Base-by-base conservation (phyloP, 2,888 invertebrate genomes). In the Drosophila sordidula region DNA sequence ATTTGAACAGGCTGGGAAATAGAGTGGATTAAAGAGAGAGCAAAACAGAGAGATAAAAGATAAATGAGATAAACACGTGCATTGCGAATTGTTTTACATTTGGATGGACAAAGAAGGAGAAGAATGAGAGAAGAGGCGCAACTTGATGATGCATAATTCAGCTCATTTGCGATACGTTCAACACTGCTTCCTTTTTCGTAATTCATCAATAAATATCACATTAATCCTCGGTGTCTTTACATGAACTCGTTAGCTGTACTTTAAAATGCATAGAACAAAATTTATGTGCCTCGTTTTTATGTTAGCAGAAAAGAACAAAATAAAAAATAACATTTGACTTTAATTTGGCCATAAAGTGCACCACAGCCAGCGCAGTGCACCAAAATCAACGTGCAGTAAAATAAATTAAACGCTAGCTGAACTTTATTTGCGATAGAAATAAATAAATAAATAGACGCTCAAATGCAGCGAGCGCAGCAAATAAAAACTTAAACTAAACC, bases 61-160 rank as follows among this genome's bases (percentile, higher is more conserved):
- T 75, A 61, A 73, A 78, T 63, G 68, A 70, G 67, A 64, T 78
- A 79, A 73, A 52, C 89, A 89, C 89, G 82, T 89, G 82, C 82
- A 77, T 5, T 14, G 65, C 45, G 52, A 75, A 61, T 62, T 65
- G 78, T 54, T 39, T 41, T 39, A 34, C 29, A 58, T 44, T 25
- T 22, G 52, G 32, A 42, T 25, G 11, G 26, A 25, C 9, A 62
- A 11, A 29, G 14, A 12, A 6, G 11, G 12, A 50, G 9, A 36
- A 3, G 14, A 14, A 9, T 29, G 9, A 29, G 29, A 29, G 29
- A 14, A n/a, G 32, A 59, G 22, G 14, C 29, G 38, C 45, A 57
- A 62, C 51, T 74, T 46, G 62, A 82, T 86, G 49, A 51, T 64
- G 55, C 75, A 85, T 79, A 82, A 82, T 79, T 58, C 64, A 59